A percentile compares a stretch with the other conserved stretches of the same genome.
These are phyloP conservation scores for Nomada ferruginata DNA, from an alignment of 2,888 invertebrate genomes.

Conservation along the genomic window DNA sequence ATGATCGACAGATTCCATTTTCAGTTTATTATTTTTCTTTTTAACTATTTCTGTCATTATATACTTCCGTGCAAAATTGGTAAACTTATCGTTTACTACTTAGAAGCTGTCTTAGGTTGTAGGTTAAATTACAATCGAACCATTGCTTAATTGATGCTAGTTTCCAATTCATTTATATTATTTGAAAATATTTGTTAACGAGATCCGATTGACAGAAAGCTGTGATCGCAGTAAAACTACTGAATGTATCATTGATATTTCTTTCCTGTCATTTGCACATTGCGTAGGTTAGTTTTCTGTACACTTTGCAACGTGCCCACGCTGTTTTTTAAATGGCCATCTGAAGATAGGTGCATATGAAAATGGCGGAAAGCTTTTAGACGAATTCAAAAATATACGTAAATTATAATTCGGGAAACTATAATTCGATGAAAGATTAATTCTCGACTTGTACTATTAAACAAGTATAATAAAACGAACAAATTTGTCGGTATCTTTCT, in stretches of 20 bases:
- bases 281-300: conserved; percentile 33
- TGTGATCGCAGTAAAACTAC: background rate
- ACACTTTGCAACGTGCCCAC: background rate
- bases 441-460: too few species aligned
- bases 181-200: background rate
- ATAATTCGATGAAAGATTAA: background rate
- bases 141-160: background rate
- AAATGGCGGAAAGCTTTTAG: background rate
- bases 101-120: conserved; percentile 2
- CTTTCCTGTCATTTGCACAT: background rate
- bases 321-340: background rate
- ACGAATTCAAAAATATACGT: background rate
- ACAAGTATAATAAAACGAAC: too few species aligned
- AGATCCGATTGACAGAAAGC: background rate
- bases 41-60: conserved; percentile 40
- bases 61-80: conserved; percentile 4
- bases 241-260: conserved; percentile 4
- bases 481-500: too few species aligned
- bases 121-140: conserved; percentile 18
- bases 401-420: too few species aligned
- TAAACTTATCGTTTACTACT: background rate
- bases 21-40: background rate
- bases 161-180: background rate
- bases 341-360: background rate
- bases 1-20: conserved; percentile 9